Evolutionary conservation across 2,888 invertebrate genomes (phyloP), one percentile per base, ranked within the genome.

Genomic region (Lathronympha strigana): DNA sequence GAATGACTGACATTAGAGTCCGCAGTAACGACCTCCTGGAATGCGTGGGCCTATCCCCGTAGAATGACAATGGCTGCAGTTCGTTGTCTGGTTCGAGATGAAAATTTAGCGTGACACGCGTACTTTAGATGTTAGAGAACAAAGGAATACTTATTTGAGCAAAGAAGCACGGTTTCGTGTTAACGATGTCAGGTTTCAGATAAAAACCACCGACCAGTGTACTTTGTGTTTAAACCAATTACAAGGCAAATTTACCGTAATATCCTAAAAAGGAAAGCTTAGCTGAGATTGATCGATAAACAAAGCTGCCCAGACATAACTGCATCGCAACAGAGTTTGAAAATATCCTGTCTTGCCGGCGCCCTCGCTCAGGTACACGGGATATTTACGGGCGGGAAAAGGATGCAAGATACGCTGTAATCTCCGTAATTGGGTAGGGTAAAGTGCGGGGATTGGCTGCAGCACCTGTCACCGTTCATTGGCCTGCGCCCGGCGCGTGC

Each of bases 401-500:
- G 81, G 84, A 84, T 78, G 75, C 76, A 75, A 77, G 72, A 76
- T 68, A 75, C 77, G 84, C 81, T 82, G 79, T 68, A 77, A 79
- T 79, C 82, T 82, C 80, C 80, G 71, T 78, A 76, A 78, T 71
- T 73, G 72, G 80, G 81, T 79, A 77, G 82, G 75, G 79, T 82
- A 79, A 81, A 80, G 72, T 77, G 73, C 76, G 73, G 73, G 78
- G 82, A 86, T 87, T 86, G 83, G 86, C 76, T 71, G 74, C 78
- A 79, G 81, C 86, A 88, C 85, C 86, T 87, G 88, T 86, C 86
- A 83, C 78, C 87, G 88, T 87, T 88, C 88, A 84, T 85, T 88
- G 87, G 88, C 86, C 86, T 82, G 81, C 76, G 79, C 76, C 76
- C 72, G 70, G 82, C 83, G 83, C 86, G 84, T 84, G 86, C 81